Conservation (phyloP, 2,797 vertebrate genomes). For the Megalops cyprinoides region DNA sequence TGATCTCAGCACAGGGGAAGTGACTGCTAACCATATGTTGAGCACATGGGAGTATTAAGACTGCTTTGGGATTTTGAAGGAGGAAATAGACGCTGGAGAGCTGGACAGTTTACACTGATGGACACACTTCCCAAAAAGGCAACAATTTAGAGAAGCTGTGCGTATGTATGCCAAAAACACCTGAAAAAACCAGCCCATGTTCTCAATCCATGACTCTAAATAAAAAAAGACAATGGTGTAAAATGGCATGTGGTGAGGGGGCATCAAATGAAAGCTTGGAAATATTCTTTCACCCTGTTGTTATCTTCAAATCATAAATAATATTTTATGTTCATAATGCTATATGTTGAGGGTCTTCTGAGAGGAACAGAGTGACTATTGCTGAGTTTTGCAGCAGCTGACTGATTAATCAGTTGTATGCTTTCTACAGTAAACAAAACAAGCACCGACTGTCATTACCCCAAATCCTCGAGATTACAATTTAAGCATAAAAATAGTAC, state of each 20-base stretch:
- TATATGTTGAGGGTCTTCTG: too few species aligned
- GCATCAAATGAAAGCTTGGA: neutral
- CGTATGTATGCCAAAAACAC: neutral
- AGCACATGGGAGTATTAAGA: slow-evolving; percentile 42
- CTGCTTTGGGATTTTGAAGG: slow-evolving; percentile 14
- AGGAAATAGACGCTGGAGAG: slow-evolving; percentile 13
- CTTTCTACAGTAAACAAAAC: neutral
- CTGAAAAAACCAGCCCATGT: neutral
- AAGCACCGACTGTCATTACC: neutral
- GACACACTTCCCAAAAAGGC: neutral
- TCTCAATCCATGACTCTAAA: neutral
- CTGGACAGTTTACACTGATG: slow-evolving; percentile 17
- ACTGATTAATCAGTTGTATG: neutral
- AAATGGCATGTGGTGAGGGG: neutral
- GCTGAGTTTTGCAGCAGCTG: neutral
- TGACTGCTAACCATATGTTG: slow-evolving; percentile 44
- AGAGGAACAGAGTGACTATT: neutral
- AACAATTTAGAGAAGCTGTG: neutral
- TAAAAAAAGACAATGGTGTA: neutral
- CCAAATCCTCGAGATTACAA: neutral
- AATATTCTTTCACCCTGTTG: neutral
- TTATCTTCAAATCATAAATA: neutral
- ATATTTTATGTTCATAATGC: neutral
- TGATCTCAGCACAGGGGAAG: slow-evolving; percentile 14
- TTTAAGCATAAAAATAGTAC: neutral